Evolutionary conservation across 2,888 invertebrate genomes (phyloP), one percentile per base, ranked within the genome.

Genomic region (Pseudolycoriella hygida): DNA sequence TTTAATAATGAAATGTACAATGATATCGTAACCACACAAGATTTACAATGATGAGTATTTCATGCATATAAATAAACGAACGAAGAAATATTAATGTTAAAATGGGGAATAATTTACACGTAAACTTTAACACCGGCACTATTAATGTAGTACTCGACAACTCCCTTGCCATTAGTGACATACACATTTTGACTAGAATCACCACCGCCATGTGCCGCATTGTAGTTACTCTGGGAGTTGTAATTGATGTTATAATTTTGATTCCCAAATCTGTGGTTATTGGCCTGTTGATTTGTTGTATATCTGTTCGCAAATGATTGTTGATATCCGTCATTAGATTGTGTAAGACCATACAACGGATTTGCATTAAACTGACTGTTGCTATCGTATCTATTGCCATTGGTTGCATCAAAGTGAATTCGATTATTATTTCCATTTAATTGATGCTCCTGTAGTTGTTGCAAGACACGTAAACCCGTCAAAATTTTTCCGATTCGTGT

Each of bases 91-190:
- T n/a, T n/a, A n/a, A n/a, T n/a, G 25, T 8, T 25, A 8, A 4
- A 25, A 25, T 25, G 25, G 8, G 25, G 8, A 6, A 25, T 25
- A 34, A 34, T 46, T 40, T 50, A 52, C 14, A 60, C 46, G 45
- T 60, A 61, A 1, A 63, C 53, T 46, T 61, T 62, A 15, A 54
- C 51, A 2, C 62, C 62, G 44, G 56, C 54, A 4, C 59, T 57
- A 3, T 56, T 58, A 40, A 64, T 53, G 18, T 60, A 63, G 50
- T 61, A 63, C 48, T 63, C 62, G 1, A 57, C 59, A 1, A 59
- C 49, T 0, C 64, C 64, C 38, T 57, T 53, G 1, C 55, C 52
- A 53, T 64, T 62, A 19, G 58, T 62, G 18, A 64, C 56, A 49
- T 64, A 64, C 18, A 64, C 54, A 50, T 64, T 63, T 39, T 58